Percentiles rank a stretch among this genome's conserved stretches.
phyloP scores from a whole-genome alignment of 1,140 invertebrate species.

The Leptinotarsa undecemlineata region DNA sequence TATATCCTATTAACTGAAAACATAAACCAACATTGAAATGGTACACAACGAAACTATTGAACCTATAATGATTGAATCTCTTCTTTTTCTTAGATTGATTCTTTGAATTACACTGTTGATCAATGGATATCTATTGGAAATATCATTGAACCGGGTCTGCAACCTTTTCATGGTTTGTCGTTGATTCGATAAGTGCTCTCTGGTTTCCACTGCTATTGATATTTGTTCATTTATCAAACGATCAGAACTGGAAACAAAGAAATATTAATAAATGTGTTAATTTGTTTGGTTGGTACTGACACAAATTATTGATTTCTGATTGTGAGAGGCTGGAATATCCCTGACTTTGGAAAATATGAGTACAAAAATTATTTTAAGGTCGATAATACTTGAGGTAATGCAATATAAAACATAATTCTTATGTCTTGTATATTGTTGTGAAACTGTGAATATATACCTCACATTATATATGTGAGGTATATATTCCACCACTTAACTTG shows the following conservation, averaged over 20 bases:
- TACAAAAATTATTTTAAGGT: too few species aligned
- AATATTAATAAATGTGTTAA: slow-evolving; percentile 18
- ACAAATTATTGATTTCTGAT: too few species aligned
- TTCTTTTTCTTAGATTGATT: slow-evolving; percentile 88
- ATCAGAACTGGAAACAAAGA: slow-evolving; percentile 73
- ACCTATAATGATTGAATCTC: slow-evolving; percentile 90
- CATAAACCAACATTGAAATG: slow-evolving; percentile 83
- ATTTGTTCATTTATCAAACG: slow-evolving; percentile 95
- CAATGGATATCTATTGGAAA: slow-evolving; percentile 87
- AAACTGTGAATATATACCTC: too few species aligned
- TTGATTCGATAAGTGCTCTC: slow-evolving; percentile 88
- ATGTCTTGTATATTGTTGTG: too few species aligned
- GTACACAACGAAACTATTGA: slow-evolving; percentile 83
- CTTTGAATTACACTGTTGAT: slow-evolving; percentile 89
- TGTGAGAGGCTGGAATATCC: too few species aligned
- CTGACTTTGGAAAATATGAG: too few species aligned
- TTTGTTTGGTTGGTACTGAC: background rate
- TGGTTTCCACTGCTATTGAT: slow-evolving; percentile 92
- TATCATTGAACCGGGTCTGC: slow-evolving; percentile 89
- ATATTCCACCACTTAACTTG: too few species aligned
- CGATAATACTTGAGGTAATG: too few species aligned
- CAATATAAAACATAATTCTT: too few species aligned
- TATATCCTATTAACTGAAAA: slow-evolving; percentile 59
- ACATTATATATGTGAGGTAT: too few species aligned
- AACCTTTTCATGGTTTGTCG: slow-evolving; percentile 86